A percentile compares a stretch with the other conserved stretches of the same genome.
These are phyloP conservation scores for Micronycteris hirsuta DNA, from an alignment of 2,113 vertebrate genomes.

Conservation along the genomic window DNA sequence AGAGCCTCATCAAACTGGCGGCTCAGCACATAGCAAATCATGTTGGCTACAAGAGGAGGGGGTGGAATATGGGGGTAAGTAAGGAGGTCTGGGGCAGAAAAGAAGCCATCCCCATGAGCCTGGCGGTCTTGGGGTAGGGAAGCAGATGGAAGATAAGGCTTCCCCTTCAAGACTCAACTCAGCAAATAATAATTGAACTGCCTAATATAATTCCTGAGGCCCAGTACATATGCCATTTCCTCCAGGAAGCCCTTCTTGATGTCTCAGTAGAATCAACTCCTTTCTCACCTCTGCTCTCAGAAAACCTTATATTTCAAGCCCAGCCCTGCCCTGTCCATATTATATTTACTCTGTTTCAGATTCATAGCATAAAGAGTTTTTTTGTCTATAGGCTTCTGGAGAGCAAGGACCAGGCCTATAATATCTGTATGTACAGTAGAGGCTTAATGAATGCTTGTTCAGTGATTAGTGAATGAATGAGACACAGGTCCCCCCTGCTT, in stretches of 20 bases:
- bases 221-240: neutral
- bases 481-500: neutral
- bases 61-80: neutral
- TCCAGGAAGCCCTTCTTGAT: neutral
- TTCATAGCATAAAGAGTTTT: neutral
- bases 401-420: neutral
- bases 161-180: neutral
- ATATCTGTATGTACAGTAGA: neutral
- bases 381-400: neutral
- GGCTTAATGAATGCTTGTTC: neutral
- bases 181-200: neutral
- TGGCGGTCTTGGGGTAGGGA: neutral
- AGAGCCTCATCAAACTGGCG: neutral
- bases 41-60: neutral
- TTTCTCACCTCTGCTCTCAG: neutral
- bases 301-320: neutral
- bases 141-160: neutral
- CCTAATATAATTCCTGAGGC: neutral
- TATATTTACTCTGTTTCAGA: neutral
- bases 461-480: neutral
- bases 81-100: neutral
- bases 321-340: neutral
- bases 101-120: neutral
- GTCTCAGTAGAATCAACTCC: neutral
- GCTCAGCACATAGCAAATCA: neutral